These are phyloP conservation scores for Heliothis virescens DNA, from an alignment of 1,140 invertebrate genomes.

Conservation along the genomic window DNA sequence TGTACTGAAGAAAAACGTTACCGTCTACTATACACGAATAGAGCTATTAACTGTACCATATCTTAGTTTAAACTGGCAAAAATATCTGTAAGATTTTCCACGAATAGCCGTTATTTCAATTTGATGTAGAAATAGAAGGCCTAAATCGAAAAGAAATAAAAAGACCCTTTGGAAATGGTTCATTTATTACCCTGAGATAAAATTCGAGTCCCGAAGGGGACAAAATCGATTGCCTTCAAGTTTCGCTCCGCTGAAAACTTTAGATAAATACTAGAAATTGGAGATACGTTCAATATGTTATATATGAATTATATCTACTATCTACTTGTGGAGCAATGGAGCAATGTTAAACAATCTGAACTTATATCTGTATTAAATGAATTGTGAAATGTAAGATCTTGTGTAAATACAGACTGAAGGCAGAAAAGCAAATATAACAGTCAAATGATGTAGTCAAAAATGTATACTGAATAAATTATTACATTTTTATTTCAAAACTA, in stretches of 20 bases:
- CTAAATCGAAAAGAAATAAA: conserved; percentile 24
- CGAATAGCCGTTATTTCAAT: conserved; percentile 20
- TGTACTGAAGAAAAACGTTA: background rate
- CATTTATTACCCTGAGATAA: conserved; percentile 40
- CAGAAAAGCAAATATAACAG: too few species aligned
- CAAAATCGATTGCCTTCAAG: conserved; percentile 30
- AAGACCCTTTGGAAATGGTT: conserved; percentile 23
- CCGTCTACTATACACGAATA: background rate
- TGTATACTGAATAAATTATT: too few species aligned
- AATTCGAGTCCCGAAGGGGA: conserved; percentile 26
- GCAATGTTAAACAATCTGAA: background rate
- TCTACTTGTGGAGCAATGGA: background rate
- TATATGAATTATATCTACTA: too few species aligned
- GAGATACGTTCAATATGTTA: background rate
- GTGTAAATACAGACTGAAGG: too few species aligned
- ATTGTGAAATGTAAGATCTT: too few species aligned
- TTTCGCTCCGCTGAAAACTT: conserved; percentile 16
- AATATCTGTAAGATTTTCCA: conserved; percentile 5
- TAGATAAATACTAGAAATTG: conserved; percentile 22
- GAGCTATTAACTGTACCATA: background rate
- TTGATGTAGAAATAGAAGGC: conserved; percentile 18
- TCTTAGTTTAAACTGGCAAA: background rate
- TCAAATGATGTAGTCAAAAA: too few species aligned
- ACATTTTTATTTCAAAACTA: too few species aligned
- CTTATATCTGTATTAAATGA: too few species aligned